These are phyloP conservation scores for Labeo rohita DNA, from an alignment of 2,113 vertebrate species.

Conservation along the genomic window DNA sequence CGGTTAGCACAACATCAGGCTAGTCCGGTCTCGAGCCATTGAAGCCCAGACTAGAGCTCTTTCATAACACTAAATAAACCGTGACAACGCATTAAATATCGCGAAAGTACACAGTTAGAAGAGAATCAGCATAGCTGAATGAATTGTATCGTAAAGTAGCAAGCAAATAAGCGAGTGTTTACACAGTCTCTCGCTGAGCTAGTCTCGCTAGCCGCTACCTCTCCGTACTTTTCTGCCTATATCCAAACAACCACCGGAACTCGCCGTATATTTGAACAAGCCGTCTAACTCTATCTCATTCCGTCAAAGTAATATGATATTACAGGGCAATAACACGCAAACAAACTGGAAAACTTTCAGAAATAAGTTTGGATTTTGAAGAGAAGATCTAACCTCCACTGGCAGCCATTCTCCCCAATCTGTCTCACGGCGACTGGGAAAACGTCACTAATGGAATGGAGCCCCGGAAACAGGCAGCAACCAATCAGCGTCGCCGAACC, in stretches of 20 bases:
- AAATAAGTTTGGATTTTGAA: slow-evolving; percentile 52
- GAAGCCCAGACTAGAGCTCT: not conserved
- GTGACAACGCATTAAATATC: not conserved
- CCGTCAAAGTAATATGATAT: not conserved
- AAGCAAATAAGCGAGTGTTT: slow-evolving; percentile 32
- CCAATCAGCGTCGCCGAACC: slow-evolving; percentile 67
- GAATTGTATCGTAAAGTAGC: not conserved
- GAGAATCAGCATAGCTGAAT: not conserved
- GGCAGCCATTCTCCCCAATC: slow-evolving; percentile 93
- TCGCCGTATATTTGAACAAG: not conserved
- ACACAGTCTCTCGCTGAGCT: slow-evolving; percentile 31
- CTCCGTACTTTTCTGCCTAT: slow-evolving; percentile 33
- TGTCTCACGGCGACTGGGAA: slow-evolving; percentile 73
- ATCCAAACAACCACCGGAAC: not conserved
- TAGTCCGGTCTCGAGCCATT: slow-evolving; percentile 14
- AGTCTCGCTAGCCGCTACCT: slow-evolving; percentile 22
- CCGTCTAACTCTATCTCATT: not conserved
- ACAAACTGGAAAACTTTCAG: slow-evolving; percentile 52
- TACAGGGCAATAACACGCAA: not conserved
- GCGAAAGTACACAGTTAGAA: not conserved
- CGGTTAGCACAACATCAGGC: slow-evolving; percentile 32
- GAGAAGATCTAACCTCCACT: slow-evolving; percentile 89
- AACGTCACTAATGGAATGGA: slow-evolving; percentile 72
- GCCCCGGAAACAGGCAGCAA: slow-evolving; percentile 76
- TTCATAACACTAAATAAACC: not conserved